Evolutionary conservation across 1,140 invertebrate genomes (phyloP), one percentile per base, ranked within the genome.

Genomic region (Bactericera cockerelli): DNA sequence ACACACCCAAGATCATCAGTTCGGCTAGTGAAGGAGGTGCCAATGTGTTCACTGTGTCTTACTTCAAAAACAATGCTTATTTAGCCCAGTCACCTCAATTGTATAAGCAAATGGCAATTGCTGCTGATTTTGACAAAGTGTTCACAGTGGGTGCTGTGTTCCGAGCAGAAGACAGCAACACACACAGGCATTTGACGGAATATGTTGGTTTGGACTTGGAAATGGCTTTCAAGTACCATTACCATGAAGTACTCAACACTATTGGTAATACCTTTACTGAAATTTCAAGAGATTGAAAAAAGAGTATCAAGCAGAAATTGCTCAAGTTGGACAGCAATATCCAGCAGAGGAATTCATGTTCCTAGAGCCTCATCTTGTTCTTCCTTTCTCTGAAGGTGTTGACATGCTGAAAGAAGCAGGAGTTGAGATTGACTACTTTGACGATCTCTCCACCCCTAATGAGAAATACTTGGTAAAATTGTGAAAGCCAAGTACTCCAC

Each of bases 51-150:
- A 90, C 89, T 14, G 93, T 99, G 4, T 92, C 89, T 13, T 99
- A 99, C 73, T 99, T 99, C 73, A 98, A 98, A 79, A 79, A 80
- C 11, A 89, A 83, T 13, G 96, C 95, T 4, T 99, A 94, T 71
- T 76, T 99, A 58, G 97, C 96, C 3, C 96, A 99, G 75, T 97
- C 93, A 63, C 96, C 97, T 0, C 96, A 99, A 73, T 76, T 99
- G 1, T 99, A 99, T 72, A 99, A 99, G 72, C 97, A 99, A 79
- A 99, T 99, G 95, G 94, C 94, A 0, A 97, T 99, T 65, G 92
- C 93, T 36, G 89, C 89, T 26, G 97, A 99, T 74, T 98, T 99
- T 71, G 93, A 97, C 59, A 89, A 84, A 76, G 91, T 94, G 21
- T 89, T 79, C 68, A 89, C 87, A 1, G 76, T 89, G 64, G 87